These are phyloP conservation scores for Halichoerus grypus DNA, from an alignment of 2,113 vertebrate species.

Conservation along the genomic window DNA sequence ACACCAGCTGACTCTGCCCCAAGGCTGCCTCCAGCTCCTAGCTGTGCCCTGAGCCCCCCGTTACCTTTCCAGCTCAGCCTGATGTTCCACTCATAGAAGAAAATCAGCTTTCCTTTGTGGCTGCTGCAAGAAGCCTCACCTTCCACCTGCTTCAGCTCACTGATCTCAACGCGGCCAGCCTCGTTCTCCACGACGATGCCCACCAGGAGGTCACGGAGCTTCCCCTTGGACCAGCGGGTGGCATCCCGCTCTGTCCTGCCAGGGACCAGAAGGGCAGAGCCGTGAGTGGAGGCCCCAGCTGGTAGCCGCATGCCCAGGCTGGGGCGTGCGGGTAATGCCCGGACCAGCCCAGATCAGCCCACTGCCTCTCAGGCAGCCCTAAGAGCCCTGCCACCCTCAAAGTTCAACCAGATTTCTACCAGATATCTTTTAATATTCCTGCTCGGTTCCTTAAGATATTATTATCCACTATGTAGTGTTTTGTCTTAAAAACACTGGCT, in stretches of 20 bases:
- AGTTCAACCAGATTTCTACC: background rate
- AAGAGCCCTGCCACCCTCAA: background rate
- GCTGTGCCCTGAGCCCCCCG: too few species aligned
- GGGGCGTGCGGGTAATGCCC: too few species aligned
- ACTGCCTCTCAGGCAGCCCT: background rate
- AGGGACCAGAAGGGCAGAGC: background rate
- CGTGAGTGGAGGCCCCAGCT: background rate
- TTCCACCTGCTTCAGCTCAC: slow-evolving; percentile 83
- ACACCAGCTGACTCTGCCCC: background rate
- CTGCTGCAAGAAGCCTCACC: slow-evolving; percentile 86
- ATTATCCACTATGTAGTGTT: background rate
- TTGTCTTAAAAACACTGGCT: slow-evolving; percentile 8
- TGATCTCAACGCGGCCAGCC: slow-evolving; percentile 80
- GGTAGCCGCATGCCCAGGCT: background rate
- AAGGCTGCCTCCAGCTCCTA: background rate
- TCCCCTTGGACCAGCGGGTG: slow-evolving; percentile 84
- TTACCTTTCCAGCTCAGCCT: slow-evolving; percentile 84
- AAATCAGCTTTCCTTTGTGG: slow-evolving; percentile 86
- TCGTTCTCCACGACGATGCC: slow-evolving; percentile 83
- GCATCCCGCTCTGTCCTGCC: slow-evolving; percentile 86
- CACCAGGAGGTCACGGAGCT: slow-evolving; percentile 85
- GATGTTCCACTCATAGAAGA: slow-evolving; percentile 88
- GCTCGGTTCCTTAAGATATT: background rate
- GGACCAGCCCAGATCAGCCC: background rate
- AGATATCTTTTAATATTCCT: background rate